phyloP scores from a whole-genome alignment of 2,888 invertebrate species.

The Cheilosia impressa region DNA sequence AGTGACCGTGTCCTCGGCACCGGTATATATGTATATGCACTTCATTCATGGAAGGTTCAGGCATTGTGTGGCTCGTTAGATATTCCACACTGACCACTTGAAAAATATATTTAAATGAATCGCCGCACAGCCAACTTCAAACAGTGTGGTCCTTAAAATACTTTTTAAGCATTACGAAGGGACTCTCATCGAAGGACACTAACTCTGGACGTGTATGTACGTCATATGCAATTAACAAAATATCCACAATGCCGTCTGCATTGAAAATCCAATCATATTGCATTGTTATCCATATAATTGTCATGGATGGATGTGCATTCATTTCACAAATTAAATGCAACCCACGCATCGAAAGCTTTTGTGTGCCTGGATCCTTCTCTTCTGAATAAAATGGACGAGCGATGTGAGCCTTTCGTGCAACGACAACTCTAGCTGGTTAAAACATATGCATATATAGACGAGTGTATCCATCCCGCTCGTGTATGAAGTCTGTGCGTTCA shows the following conservation, averaged over 20 bases:
- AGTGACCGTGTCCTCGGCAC: background rate
- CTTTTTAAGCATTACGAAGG: slow-evolving; percentile 38
- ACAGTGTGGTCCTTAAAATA: slow-evolving; percentile 33
- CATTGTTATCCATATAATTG: slow-evolving; percentile 74
- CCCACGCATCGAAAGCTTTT: slow-evolving; percentile 70
- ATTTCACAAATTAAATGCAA: slow-evolving; percentile 73
- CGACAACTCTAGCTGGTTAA: slow-evolving; percentile 57
- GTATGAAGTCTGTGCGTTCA: slow-evolving; percentile 9
- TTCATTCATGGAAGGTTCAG: slow-evolving; percentile 18
- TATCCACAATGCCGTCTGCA: slow-evolving; percentile 62
- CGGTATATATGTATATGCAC: background rate
- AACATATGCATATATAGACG: background rate
- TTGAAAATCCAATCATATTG: slow-evolving; percentile 73
- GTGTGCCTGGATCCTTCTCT: slow-evolving; percentile 42
- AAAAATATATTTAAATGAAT: slow-evolving; percentile 28
- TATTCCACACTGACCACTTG: slow-evolving; percentile 29
- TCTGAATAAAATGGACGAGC: slow-evolving; percentile 19
- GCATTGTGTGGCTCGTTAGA: slow-evolving; percentile 32
- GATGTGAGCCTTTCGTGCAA: slow-evolving; percentile 29
- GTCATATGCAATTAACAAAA: slow-evolving; percentile 68
- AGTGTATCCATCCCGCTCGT: slow-evolving; percentile 10
- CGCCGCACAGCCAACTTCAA: background rate
- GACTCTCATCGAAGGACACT: slow-evolving; percentile 2
- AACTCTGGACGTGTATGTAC: background rate
- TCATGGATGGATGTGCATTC: slow-evolving; percentile 72